Evolutionary conservation across 2,797 vertebrate species (phyloP), one percentile per base, ranked within the genome.

Genomic region (Rhinatrema bivittatum): DNA sequence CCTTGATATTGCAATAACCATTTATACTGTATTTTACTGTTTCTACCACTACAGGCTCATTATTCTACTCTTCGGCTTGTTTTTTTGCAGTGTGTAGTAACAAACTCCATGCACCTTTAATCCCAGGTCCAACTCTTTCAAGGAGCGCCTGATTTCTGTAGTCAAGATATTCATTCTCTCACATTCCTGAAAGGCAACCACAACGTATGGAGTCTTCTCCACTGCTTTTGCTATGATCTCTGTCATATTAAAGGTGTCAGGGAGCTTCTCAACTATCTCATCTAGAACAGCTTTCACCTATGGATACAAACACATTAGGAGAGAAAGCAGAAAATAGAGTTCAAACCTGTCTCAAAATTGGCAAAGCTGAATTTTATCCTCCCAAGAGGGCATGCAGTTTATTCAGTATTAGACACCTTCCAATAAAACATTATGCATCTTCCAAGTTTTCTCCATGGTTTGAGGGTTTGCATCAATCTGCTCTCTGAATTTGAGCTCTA

Each of bases 101-200:
- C n/a, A n/a, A n/a, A n/a, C n/a, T n/a, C n/a, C 1, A 2, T 6
- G 1, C 19, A 79, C 80, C 76, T 82, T 81, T 4, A 85, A 62
- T 3, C 81, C 78, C 42, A 82, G 26, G 44, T 65, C 72, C 13
- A 87, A 22, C 50, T 86, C 81, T 36, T 67, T 78, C 11, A 86
- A 45, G 0, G 82, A 86, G 7, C 80, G 69, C 10, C 78, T 59
- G 5, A 86, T 79, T 19, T 82, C 81, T 0, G 36, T 41, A 46
- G 67, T 84, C 4, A 86, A 42, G 31, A 66, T 63, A 46, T 86
- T 87, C 81, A 84, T 86, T 5, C 85, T 56, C 23, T 84, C 81
- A 2, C 84, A 86, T 18, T 86, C 84, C 40, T 86, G 85, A 27
- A 84, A 56, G 54, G 79, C 79, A 0, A 86, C 84, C 0, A 82